Evolutionary conservation across 2,888 invertebrate genomes (phyloP).

Genomic region (Achlya flavicornis): DNA sequence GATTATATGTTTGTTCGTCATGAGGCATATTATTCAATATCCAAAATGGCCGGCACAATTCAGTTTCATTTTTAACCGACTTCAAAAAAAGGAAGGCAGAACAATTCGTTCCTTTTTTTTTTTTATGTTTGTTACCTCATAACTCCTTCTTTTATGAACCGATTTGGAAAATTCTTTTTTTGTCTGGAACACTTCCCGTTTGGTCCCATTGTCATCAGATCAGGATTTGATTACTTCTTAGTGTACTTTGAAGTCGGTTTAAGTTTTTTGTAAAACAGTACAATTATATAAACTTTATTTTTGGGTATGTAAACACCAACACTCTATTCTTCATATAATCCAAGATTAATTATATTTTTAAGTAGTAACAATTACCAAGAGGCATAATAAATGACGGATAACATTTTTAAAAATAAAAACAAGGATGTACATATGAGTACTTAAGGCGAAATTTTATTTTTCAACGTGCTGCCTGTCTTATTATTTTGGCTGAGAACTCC

Average conservation of each 20-base stretch:
- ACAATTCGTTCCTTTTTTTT: too few species aligned
- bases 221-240: too few species aligned
- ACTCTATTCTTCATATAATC: conserved; percentile 1
- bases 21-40: background rate
- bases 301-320: background rate
- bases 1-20: too few species aligned
- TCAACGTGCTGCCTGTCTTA: background rate
- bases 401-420: background rate
- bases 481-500: conserved; percentile 16
- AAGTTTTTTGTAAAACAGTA: too few species aligned
- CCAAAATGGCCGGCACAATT: background rate
- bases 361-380: conserved; percentile 63
- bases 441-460: background rate
- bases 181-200: too few species aligned
- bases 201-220: too few species aligned
- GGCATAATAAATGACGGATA: conserved; percentile 59
- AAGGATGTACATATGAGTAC: background rate
- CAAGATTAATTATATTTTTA: conserved; percentile 50
- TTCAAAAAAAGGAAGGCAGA: too few species aligned
- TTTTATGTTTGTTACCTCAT: too few species aligned
- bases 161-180: too few species aligned
- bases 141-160: too few species aligned
- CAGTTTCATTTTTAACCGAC: background rate
- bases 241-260: too few species aligned
- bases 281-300: too few species aligned